A percentile compares a stretch with the other conserved stretches of the same genome.
Conservation (phyloP, 2,888 invertebrate species). For the Dexiosoma caninum region DNA sequence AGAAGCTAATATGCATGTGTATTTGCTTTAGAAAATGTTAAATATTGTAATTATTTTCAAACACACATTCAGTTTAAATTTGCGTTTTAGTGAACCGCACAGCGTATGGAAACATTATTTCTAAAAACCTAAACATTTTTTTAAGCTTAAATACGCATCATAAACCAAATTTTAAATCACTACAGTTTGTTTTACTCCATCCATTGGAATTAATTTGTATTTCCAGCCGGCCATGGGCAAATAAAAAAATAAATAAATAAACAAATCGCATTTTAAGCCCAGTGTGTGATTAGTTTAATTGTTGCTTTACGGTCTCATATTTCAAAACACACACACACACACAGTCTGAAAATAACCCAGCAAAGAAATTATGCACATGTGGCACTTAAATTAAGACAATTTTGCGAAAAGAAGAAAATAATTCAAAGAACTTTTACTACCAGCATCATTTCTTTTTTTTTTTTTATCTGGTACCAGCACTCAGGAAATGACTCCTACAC, state of each 20-base stretch:
- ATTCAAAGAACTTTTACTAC: too few relatives aligned
- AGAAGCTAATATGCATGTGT: constrained; percentile 68
- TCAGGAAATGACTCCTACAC: too few relatives aligned
- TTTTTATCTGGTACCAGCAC: too few relatives aligned
- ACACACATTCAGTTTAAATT: not conserved
- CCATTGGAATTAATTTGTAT: constrained; percentile 23
- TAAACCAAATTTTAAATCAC: constrained; percentile 41
- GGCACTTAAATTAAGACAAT: too few relatives aligned
- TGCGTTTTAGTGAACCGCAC: constrained; percentile 33
- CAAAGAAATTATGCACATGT: not conserved
- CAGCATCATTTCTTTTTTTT: too few relatives aligned
- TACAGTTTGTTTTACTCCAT: constrained; percentile 23
- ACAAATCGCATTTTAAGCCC: constrained; percentile 75
- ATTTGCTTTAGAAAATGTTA: constrained; percentile 16
- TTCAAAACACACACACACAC: constrained; percentile 14
- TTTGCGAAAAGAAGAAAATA: too few relatives aligned
- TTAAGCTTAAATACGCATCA: constrained; percentile 40
- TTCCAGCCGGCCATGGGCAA: constrained; percentile 29
- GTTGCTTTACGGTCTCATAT: constrained; percentile 70
- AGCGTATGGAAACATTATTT: constrained; percentile 57
- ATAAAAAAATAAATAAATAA: not conserved
- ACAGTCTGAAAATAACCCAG: constrained; percentile 21
- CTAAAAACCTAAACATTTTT: constrained; percentile 55
- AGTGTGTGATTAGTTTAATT: constrained; percentile 78
- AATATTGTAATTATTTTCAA: not conserved